These are phyloP conservation scores for Anoplophora glabripennis DNA, from an alignment of 1,140 invertebrate species.

Conservation along the genomic window DNA sequence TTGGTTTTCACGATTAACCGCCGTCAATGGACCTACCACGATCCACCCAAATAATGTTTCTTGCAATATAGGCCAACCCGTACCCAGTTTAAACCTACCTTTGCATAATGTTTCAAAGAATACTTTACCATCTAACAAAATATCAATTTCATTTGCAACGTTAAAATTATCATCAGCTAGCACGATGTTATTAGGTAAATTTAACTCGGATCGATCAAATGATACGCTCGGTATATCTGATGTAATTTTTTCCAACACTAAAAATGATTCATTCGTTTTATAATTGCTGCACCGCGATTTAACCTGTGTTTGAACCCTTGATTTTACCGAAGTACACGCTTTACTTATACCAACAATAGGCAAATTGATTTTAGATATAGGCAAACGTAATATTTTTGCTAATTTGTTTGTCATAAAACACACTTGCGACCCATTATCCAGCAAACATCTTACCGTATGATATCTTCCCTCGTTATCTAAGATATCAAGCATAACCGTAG, in stretches of 20 bases:
- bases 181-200: slow-evolving; percentile 11
- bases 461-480: not conserved
- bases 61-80: slow-evolving; percentile 30
- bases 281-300: slow-evolving; percentile 4
- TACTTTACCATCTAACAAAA: slow-evolving; percentile 37
- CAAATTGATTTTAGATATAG: too few relatives aligned
- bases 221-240: not conserved
- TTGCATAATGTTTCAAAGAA: slow-evolving; percentile 40
- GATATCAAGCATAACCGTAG: slow-evolving; percentile 6
- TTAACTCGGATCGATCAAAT: slow-evolving; percentile 8
- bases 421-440: not conserved
- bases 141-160: slow-evolving; percentile 30
- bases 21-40: slow-evolving; percentile 12
- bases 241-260: slow-evolving; percentile 11
- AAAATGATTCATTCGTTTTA: not conserved
- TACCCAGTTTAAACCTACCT: slow-evolving; percentile 32
- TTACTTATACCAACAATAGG: not conserved
- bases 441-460: not conserved
- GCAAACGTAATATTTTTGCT: too few relatives aligned
- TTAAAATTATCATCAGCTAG: slow-evolving; percentile 37
- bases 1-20: too few relatives aligned
- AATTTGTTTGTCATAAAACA: not conserved
- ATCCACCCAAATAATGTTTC: slow-evolving; percentile 43
- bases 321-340: not conserved
- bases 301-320: not conserved